Evolutionary conservation across 2,113 vertebrate genomes (phyloP).

Genomic region (Callaeas wilsoni): DNA sequence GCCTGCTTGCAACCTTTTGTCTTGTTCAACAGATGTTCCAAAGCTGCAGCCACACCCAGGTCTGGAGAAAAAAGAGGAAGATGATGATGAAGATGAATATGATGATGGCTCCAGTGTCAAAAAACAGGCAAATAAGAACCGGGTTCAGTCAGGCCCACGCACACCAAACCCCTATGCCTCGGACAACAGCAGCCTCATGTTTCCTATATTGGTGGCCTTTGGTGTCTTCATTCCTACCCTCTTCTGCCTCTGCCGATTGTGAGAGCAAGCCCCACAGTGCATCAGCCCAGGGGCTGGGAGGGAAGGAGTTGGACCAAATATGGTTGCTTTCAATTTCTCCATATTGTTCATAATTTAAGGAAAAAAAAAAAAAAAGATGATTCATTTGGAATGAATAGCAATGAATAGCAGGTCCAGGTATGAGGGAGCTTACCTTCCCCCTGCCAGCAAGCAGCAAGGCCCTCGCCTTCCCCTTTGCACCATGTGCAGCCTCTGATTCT

Average conservation of each 20-base stretch:
- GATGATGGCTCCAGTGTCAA: constrained; percentile 84
- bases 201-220: constrained; percentile 96
- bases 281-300: constrained; percentile 53
- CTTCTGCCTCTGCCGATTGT: constrained; percentile 98
- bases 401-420: constrained; percentile 49
- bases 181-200: constrained; percentile 99
- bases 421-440: constrained; percentile 29
- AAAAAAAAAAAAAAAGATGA: background rate
- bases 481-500: constrained; percentile 38
- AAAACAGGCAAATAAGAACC: constrained; percentile 82
- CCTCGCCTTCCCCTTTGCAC: constrained; percentile 23
- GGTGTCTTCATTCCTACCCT: constrained; percentile 99
- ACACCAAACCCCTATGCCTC: constrained; percentile 97
- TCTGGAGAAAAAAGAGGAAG: constrained; percentile 90
- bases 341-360: constrained; percentile 70
- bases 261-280: constrained; percentile 66
- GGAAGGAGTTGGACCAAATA: constrained; percentile 60
- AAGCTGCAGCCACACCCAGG: constrained; percentile 96
- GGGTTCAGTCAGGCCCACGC: constrained; percentile 93
- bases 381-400: constrained; percentile 58
- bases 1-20: background rate
- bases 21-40: constrained; percentile 84
- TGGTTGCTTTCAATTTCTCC: constrained; percentile 67
- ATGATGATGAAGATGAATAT: constrained; percentile 87
- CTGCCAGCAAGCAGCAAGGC: constrained; percentile 43